Evolutionary conservation across 2,888 invertebrate genomes (phyloP).

Genomic region (Torymus tubicola): DNA sequence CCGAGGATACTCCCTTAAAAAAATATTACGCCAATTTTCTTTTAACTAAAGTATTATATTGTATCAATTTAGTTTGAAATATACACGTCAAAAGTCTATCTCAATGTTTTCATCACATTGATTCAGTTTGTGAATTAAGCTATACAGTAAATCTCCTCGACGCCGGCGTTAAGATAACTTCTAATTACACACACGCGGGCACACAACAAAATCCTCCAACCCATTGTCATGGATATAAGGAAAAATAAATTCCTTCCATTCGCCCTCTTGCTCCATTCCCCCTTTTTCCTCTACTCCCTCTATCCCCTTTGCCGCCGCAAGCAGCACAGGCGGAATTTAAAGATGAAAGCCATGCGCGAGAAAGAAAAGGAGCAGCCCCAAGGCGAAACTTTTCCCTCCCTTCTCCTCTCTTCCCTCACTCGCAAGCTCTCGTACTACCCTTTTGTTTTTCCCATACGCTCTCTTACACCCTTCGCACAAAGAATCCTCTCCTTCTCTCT

Average conservation of each 20-base stretch:
- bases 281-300: neutral
- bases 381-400: slow-evolving; percentile 6
- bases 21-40: too few species aligned
- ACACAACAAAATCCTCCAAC: neutral
- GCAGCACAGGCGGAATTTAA: slow-evolving; percentile 16
- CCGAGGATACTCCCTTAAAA: too few species aligned
- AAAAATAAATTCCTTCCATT: slow-evolving; percentile 1
- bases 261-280: neutral
- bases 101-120: too few species aligned
- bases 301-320: neutral
- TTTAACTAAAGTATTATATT: too few species aligned
- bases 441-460: neutral
- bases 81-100: too few species aligned
- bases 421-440: neutral
- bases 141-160: too few species aligned
- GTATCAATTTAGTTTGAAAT: too few species aligned
- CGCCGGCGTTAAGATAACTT: too few species aligned
- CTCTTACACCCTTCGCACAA: neutral
- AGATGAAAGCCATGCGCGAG: neutral
- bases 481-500: slow-evolving; percentile 8
- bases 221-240: slow-evolving; percentile 14
- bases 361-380: neutral
- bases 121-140: too few species aligned
- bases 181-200: too few species aligned
- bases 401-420: slow-evolving; percentile 21